phyloP scores from a whole-genome alignment of 2,113 vertebrate genomes.

The Vimba vimba region DNA sequence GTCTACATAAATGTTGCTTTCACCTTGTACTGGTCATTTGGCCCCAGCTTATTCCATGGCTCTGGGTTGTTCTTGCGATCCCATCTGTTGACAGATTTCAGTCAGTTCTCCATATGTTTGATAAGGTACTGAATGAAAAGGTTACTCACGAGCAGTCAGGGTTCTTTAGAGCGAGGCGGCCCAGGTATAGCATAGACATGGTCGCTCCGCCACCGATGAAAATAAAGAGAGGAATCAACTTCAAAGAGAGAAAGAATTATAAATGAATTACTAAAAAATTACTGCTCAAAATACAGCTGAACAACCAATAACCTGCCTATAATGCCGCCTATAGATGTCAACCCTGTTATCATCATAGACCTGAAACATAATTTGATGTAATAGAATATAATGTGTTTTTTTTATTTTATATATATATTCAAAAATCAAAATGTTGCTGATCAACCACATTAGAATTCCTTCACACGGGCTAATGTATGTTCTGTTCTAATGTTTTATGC shows the following conservation, averaged over 20 bases:
- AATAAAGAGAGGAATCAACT: slow-evolving; percentile 92
- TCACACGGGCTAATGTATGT: not conserved
- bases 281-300: not conserved
- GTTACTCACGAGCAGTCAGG: slow-evolving; percentile 86
- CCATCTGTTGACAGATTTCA: slow-evolving; percentile 78
- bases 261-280: not conserved
- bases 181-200: slow-evolving; percentile 81
- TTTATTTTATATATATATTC: not conserved
- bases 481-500: not conserved
- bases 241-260: not conserved
- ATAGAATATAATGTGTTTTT: not conserved
- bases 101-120: not conserved
- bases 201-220: slow-evolving; percentile 86
- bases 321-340: not conserved
- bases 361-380: not conserved
- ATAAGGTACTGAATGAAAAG: not conserved
- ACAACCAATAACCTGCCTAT: not conserved
- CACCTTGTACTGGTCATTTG: slow-evolving; percentile 93
- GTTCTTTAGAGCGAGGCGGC: slow-evolving; percentile 84
- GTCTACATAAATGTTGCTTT: not conserved
- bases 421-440: no score
- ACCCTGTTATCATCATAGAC: not conserved
- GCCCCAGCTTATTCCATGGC: slow-evolving; percentile 88
- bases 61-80: slow-evolving; percentile 94
- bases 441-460: not conserved